Percentiles rank a stretch among this genome's conserved stretches.
Evolutionary conservation across 2,113 vertebrate genomes (phyloP).

Genomic region (Thalassarche chlororhynchos): DNA sequence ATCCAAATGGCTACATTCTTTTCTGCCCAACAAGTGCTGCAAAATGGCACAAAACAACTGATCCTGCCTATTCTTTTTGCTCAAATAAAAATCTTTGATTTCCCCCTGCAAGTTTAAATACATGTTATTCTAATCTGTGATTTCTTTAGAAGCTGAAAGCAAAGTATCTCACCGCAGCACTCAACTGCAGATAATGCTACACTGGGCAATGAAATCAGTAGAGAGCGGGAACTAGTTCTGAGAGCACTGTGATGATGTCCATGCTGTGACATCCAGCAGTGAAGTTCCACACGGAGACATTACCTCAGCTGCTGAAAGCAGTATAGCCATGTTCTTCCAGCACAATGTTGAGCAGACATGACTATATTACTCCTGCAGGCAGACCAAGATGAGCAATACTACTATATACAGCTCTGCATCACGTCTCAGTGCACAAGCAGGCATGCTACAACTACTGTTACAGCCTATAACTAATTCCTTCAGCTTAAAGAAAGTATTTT

Average conservation of each 20-base stretch:
- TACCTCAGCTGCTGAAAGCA: neutral
- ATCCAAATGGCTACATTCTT: neutral
- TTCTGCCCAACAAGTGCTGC: neutral
- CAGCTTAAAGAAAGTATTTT: neutral
- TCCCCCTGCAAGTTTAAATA: neutral
- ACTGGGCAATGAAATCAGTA: neutral
- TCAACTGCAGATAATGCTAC: neutral
- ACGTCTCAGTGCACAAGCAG: neutral
- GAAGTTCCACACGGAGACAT: neutral
- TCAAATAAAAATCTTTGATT: neutral
- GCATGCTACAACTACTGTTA: neutral
- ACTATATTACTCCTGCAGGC: fast-evolving
- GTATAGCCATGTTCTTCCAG: neutral
- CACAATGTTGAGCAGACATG: neutral
- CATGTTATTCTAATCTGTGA: neutral
- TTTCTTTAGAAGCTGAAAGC: neutral
- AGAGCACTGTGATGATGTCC: neutral
- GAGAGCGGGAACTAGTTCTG: neutral
- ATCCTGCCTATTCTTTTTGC: neutral
- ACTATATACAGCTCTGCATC: neutral
- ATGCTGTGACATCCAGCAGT: neutral
- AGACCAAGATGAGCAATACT: neutral
- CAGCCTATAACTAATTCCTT: neutral
- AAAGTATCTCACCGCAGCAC: neutral
- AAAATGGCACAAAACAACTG: neutral